phyloP scores from a whole-genome alignment of 2,113 vertebrate species.

The Mirza zaza region DNA sequence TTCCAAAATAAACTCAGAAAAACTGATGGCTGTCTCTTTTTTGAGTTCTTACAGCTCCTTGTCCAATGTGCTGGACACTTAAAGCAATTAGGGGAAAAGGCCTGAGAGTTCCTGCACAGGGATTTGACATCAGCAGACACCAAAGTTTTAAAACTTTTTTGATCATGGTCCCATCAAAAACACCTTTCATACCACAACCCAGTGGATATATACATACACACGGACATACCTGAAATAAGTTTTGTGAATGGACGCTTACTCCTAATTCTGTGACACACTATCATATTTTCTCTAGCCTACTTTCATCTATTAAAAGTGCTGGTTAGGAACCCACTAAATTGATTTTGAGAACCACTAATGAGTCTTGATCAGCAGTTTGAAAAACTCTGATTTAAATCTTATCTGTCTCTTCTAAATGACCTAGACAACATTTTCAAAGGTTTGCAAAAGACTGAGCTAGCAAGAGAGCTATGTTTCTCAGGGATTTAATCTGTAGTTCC shows the following conservation, averaged over 20 bases:
- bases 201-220: fast-evolving
- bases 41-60: neutral
- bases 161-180: neutral
- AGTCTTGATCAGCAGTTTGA: neutral
- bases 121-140: neutral
- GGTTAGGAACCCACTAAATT: neutral
- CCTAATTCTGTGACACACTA: neutral
- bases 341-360: neutral
- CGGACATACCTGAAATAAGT: neutral
- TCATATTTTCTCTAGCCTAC: neutral
- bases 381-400: neutral
- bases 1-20: neutral
- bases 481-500: neutral
- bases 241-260: neutral
- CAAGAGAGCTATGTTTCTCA: neutral
- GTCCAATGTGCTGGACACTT: neutral
- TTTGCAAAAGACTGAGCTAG: neutral
- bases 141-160: neutral
- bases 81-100: neutral
- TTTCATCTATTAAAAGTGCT: neutral
- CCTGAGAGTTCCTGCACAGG: neutral
- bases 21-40: neutral
- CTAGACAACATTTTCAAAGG: neutral
- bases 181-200: neutral
- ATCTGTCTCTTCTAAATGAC: neutral